Percentiles rank a stretch among this genome's conserved stretches.
phyloP scores from a whole-genome alignment of 2,888 invertebrate genomes.

The Nomada goodeniana region DNA sequence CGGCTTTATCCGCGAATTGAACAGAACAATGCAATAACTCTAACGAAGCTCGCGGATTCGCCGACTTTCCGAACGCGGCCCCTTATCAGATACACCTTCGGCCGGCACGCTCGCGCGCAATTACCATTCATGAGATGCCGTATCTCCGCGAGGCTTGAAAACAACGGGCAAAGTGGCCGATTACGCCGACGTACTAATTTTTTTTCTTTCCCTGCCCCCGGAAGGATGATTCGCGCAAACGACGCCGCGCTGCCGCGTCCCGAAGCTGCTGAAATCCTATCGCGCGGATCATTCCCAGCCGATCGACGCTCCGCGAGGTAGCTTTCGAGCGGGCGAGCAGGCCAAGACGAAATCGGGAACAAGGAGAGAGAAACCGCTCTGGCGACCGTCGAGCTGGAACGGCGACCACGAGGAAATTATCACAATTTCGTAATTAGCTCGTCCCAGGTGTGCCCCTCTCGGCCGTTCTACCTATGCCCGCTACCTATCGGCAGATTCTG shows the following conservation, averaged over 20 bases:
- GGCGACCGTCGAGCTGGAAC: constrained; percentile 65
- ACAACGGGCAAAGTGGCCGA: constrained; percentile 57
- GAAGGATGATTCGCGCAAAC: constrained; percentile 41
- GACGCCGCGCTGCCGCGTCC: not conserved
- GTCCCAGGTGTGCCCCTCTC: constrained; percentile 75
- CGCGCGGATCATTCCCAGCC: not conserved
- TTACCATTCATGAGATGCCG: constrained; percentile 62
- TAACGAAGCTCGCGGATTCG: constrained; percentile 55
- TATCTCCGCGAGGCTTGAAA: constrained; percentile 52
- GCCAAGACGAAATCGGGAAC: constrained; percentile 31
- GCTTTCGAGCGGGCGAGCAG: not conserved
- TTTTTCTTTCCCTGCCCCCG: not conserved
- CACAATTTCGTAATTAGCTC: constrained; percentile 83
- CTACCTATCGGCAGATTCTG: constrained; percentile 61
- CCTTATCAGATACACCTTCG: constrained; percentile 57
- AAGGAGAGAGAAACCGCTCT: constrained; percentile 44
- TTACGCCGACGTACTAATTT: constrained; percentile 53
- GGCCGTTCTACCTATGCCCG: too few species aligned
- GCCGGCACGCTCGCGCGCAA: constrained; percentile 45
- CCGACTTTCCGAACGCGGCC: constrained; percentile 44
- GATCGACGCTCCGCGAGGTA: not conserved
- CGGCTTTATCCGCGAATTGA: constrained; percentile 49
- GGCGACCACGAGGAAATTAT: constrained; percentile 75
- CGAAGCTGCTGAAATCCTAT: not conserved
- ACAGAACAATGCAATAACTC: constrained; percentile 63